These are phyloP conservation scores for Perca fluviatilis DNA, from an alignment of 2,113 vertebrate species.

Conservation along the genomic window DNA sequence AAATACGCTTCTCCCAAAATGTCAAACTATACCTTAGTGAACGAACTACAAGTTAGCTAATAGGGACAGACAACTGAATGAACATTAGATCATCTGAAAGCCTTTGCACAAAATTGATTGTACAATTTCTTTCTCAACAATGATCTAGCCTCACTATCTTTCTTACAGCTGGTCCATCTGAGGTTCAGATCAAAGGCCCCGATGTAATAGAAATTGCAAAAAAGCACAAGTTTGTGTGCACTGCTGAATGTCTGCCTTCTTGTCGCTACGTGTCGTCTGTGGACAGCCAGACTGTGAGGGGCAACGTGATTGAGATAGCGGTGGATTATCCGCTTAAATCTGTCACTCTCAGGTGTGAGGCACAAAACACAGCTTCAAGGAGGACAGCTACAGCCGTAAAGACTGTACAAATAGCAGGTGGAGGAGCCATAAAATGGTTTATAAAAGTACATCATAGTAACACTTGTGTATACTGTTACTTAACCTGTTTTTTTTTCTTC, in stretches of 20 bases:
- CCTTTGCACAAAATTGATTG: too few species aligned
- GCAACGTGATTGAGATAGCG: conserved; percentile 40
- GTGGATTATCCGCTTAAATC: conserved; percentile 31
- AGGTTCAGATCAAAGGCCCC: conserved; percentile 41
- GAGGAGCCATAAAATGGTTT: background rate
- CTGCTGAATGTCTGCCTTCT: conserved; percentile 41
- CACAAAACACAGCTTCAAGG: conserved; percentile 47
- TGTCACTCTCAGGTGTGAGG: conserved; percentile 52
- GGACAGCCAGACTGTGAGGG: conserved; percentile 33
- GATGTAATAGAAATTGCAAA: background rate
- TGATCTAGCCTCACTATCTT: background rate
- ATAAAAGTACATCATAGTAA: too few species aligned
- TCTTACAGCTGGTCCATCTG: conserved; percentile 52
- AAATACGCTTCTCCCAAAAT: background rate
- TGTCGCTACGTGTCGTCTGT: conserved; percentile 47
- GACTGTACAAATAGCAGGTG: conserved; percentile 43
- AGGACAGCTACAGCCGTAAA: background rate
- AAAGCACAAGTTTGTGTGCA: conserved; percentile 28
- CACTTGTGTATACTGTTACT: background rate
- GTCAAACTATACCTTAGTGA: background rate
- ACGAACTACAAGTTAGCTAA: background rate
- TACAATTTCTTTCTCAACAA: background rate
- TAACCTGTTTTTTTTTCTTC: background rate
- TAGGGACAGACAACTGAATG: too few species aligned
- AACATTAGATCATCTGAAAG: too few species aligned